phyloP scores from a whole-genome alignment of 2,888 invertebrate genomes.

The Phyllotreta cruciferae region DNA sequence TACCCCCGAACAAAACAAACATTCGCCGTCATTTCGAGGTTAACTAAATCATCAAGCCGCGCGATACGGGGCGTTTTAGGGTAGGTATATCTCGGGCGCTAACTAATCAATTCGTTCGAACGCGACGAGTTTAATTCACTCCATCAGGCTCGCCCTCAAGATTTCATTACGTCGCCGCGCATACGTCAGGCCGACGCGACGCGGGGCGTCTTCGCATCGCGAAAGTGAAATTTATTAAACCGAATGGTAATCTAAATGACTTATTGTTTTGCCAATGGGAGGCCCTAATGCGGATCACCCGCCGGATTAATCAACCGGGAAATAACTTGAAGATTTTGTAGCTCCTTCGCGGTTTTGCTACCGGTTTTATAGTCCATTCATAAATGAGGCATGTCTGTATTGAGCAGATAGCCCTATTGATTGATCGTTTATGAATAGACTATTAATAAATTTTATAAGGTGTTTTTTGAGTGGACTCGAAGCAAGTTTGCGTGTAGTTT shows the following conservation, averaged over 20 bases:
- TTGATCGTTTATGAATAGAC: too few species aligned
- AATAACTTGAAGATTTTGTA: too few species aligned
- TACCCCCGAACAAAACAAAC: background rate
- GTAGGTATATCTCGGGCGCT: background rate
- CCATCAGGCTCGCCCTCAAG: too few species aligned
- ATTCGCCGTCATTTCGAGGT: constrained; percentile 1
- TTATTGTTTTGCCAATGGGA: background rate
- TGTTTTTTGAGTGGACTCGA: too few species aligned
- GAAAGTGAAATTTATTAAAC: too few species aligned
- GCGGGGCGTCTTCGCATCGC: constrained; percentile 10
- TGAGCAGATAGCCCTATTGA: too few species aligned
- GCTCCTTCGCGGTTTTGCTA: constrained; percentile 38
- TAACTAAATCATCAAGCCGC: constrained; percentile 2
- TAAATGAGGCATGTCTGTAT: too few species aligned
- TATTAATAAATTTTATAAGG: too few species aligned
- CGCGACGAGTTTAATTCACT: background rate
- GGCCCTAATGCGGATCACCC: background rate
- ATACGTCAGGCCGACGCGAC: too few species aligned
- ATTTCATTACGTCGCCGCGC: too few species aligned
- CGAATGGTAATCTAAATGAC: constrained; percentile 9
- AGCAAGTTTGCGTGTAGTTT: too few species aligned
- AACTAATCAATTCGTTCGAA: background rate
- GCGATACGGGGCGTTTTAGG: too few species aligned
- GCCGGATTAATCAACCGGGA: constrained; percentile 38
- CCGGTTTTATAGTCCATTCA: constrained; percentile 26